A percentile compares a stretch with the other conserved stretches of the same genome.
Conservation (phyloP, 2,113 vertebrate genomes). For the Sminthopsis crassicaudata region DNA sequence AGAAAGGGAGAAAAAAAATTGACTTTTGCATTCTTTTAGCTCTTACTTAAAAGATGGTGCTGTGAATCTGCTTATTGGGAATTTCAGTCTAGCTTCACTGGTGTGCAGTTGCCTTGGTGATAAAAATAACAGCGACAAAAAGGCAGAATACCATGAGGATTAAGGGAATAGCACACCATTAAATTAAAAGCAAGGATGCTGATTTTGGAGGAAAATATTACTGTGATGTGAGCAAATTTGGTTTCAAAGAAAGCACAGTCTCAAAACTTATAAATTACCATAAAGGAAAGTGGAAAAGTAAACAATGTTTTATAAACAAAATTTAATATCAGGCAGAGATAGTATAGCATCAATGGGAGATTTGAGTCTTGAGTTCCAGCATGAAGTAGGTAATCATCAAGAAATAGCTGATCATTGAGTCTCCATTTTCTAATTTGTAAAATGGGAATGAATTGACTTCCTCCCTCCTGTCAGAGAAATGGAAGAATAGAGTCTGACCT, state of each 20-base stretch:
- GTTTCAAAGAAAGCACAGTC: neutral
- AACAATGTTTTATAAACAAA: neutral
- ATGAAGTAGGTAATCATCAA: neutral
- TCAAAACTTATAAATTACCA: neutral
- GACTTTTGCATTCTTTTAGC: constrained; percentile 22
- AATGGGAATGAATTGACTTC: neutral
- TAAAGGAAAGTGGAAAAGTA: neutral
- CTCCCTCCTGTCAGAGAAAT: neutral
- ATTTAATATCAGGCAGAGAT: neutral
- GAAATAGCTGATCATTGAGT: neutral
- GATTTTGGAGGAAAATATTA: neutral
- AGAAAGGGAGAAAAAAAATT: constrained; percentile 35
- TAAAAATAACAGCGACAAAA: neutral
- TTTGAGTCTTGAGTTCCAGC: neutral
- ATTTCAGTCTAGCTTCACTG: constrained; percentile 23
- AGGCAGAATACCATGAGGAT: neutral
- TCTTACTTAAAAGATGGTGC: constrained; percentile 62
- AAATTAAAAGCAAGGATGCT: neutral
- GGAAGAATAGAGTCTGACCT: neutral
- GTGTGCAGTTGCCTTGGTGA: constrained; percentile 49
- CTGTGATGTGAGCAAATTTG: neutral
- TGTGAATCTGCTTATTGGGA: constrained; percentile 28
- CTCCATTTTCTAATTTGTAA: neutral
- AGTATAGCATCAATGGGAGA: neutral
- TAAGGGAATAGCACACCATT: neutral